Evolutionary conservation across 1,140 invertebrate species (phyloP).

Genomic region (Pogonus chalceus): DNA sequence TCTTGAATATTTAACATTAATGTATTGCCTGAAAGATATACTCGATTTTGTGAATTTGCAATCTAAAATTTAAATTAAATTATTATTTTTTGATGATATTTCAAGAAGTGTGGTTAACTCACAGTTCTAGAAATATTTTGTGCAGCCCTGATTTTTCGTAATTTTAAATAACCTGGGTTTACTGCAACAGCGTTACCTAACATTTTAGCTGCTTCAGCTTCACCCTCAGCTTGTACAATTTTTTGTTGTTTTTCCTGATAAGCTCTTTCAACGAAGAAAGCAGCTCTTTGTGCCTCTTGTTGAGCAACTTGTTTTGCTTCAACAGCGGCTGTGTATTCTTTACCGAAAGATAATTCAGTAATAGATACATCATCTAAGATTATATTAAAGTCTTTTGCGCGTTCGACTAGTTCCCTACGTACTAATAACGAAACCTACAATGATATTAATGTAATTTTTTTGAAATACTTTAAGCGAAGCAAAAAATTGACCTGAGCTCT

Average conservation of each 20-base stretch:
- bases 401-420: conserved; percentile 84
- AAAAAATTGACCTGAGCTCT: conserved; percentile 71
- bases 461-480: background rate
- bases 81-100: background rate
- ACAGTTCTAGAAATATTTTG: conserved; percentile 95
- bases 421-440: conserved; percentile 78
- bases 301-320: conserved; percentile 99
- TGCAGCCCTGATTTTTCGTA: conserved; percentile 94
- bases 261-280: conserved; percentile 95
- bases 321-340: conserved; percentile 98
- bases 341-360: conserved; percentile 96
- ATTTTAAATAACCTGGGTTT: conserved; percentile 96
- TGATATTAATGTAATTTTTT: background rate
- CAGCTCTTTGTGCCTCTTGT: conserved; percentile 97
- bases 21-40: conserved; percentile 84
- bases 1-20: conserved; percentile 97
- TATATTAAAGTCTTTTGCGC: conserved; percentile 98
- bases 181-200: conserved; percentile 88
- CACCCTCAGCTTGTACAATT: conserved; percentile 99
- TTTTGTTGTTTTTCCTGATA: conserved; percentile 98
- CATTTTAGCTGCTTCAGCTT: conserved; percentile 97
- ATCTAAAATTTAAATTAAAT: conserved; percentile 49
- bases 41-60: conserved; percentile 87
- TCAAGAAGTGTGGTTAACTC: conserved; percentile 32
- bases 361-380: conserved; percentile 99